phyloP scores from a whole-genome alignment of 2,888 invertebrate genomes.

The Rhamnusium bicolor region DNA sequence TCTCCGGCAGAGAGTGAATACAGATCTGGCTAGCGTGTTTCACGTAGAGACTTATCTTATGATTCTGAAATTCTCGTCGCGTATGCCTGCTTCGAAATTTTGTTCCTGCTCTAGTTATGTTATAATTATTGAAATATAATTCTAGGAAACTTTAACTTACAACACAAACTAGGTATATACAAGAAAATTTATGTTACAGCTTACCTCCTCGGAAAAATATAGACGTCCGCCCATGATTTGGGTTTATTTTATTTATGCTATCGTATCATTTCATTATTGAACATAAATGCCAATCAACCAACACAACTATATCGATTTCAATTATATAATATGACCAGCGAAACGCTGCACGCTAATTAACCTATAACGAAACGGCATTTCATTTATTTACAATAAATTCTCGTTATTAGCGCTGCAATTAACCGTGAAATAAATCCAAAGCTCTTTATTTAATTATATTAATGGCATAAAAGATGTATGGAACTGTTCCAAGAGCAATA shows the following conservation, averaged over 20 bases:
- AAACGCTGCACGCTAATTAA: background rate
- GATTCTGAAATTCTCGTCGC: too few species aligned
- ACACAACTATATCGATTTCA: conserved; percentile 4
- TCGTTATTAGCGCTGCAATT: conserved; percentile 17
- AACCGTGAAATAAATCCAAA: conserved; percentile 23
- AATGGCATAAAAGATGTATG: conserved; percentile 16
- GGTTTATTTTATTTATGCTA: background rate
- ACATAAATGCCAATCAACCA: conserved; percentile 12
- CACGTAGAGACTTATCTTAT: too few species aligned
- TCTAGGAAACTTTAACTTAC: too few species aligned
- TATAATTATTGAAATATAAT: too few species aligned
- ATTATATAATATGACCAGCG: conserved; percentile 4
- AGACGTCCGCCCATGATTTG: background rate
- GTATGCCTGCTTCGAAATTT: too few species aligned
- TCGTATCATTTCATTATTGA: background rate
- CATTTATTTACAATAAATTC: conserved; percentile 23
- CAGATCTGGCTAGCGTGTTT: too few species aligned
- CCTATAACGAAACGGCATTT: background rate
- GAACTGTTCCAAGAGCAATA: conserved; percentile 26
- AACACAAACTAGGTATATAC: too few species aligned
- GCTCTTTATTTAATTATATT: conserved; percentile 22
- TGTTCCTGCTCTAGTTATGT: too few species aligned
- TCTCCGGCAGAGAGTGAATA: too few species aligned
- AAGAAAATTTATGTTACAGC: too few species aligned
- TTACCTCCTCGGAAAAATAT: too few species aligned